phyloP scores from a whole-genome alignment of 2,888 invertebrate species.

The Hipparchia semele region DNA sequence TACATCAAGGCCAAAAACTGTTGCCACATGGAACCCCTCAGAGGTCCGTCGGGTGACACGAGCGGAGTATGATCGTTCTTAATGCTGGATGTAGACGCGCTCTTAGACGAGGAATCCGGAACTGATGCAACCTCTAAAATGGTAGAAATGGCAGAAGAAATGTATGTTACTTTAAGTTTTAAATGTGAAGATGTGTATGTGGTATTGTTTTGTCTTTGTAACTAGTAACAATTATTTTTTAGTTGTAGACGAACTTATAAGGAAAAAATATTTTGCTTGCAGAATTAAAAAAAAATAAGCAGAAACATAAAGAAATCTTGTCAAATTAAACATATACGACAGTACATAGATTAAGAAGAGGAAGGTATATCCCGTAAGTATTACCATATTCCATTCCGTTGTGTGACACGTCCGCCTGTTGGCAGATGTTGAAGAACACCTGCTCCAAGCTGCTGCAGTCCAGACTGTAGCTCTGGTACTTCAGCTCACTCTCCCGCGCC shows the following conservation, averaged over 20 bases:
- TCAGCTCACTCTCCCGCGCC: conserved; percentile 61
- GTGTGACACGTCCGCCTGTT: conserved; percentile 58
- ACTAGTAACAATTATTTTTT: no score
- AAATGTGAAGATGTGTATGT: not conserved
- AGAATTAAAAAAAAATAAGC: no score
- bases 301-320: no score
- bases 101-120: conserved; percentile 57
- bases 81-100: conserved; percentile 57
- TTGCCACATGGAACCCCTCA: conserved; percentile 48
- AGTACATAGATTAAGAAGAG: no score
- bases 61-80: conserved; percentile 52
- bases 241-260: no score
- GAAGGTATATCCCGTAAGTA: no score
- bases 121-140: conserved; percentile 35
- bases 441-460: conserved; percentile 86
- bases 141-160: not conserved
- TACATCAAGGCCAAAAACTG: conserved; percentile 79
- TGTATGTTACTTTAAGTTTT: not conserved
- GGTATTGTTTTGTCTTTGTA: no score
- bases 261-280: no score
- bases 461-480: conserved; percentile 75
- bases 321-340: no score
- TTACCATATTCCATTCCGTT: conserved; percentile 50
- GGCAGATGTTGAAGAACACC: conserved; percentile 83
- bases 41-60: conserved; percentile 53